Evolutionary conservation across 2,888 invertebrate genomes (phyloP).

Genomic region (Dorcus parallelipipedus): DNA sequence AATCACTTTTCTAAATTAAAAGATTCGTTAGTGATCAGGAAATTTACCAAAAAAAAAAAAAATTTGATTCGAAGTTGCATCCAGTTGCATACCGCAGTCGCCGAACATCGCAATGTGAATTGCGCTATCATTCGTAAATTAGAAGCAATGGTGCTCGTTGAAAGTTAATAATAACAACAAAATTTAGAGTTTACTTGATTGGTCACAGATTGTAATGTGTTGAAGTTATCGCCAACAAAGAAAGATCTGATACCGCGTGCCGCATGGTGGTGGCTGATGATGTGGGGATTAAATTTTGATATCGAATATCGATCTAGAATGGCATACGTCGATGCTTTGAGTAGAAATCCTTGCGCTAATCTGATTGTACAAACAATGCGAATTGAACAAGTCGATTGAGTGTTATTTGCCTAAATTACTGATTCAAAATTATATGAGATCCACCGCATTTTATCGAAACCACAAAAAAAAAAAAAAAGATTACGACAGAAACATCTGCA

Average conservation of each 20-base stretch:
- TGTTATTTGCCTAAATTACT: no score
- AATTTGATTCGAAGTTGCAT: conserved; percentile 24
- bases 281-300: no score
- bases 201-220: conserved; percentile 37
- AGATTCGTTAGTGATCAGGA: conserved; percentile 17
- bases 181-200: conserved; percentile 38
- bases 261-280: conserved; percentile 25
- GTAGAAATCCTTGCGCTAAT: conserved; percentile 23
- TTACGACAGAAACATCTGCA: neutral
- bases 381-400: conserved; percentile 37
- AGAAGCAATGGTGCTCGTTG: conserved; percentile 37
- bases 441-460: neutral
- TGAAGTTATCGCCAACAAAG: conserved; percentile 36
- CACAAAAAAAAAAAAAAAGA: neutral
- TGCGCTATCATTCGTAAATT: conserved; percentile 38
- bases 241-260: conserved; percentile 32
- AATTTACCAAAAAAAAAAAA: conserved; percentile 28
- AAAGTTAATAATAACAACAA: conserved; percentile 30
- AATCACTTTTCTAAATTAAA: conserved; percentile 22
- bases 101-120: conserved; percentile 22
- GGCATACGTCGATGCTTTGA: conserved; percentile 12
- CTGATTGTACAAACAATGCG: conserved; percentile 23
- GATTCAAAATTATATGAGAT: no score
- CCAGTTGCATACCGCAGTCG: conserved; percentile 26
- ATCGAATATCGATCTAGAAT: no score